Base-by-base conservation (phyloP, 2,113 vertebrate genomes). In the Falcunculus frontatus region DNA sequence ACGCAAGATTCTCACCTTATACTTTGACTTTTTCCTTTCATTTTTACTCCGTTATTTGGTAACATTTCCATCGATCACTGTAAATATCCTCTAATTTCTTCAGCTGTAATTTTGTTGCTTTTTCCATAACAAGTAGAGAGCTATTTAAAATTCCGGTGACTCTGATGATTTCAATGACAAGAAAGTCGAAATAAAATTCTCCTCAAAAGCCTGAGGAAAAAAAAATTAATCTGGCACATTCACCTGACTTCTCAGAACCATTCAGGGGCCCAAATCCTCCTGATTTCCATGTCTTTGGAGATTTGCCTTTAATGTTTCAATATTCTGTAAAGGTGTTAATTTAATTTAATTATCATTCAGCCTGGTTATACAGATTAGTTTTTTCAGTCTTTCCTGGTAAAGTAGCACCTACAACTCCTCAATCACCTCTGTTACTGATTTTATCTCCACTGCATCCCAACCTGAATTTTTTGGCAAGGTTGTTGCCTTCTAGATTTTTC, bases 401-500 rank as follows among this genome's bases (percentile, higher is more conserved):
- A 83, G 35, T 21, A 81, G 65, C 63, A 85, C 67, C 32, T 86
- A 65, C 59, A 89, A 12, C 13, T 94, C 70, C 60, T 59, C 90
- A 68, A 89, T 93, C 64, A 42, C 44, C 90, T 62, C 56, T 92
- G 83, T 72, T 80, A 37, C 90, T 90, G 44, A 78, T 96, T 95
- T 93, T 90, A 41, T 89, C 83, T 79, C 49, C 60, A 77, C 86
- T 96, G 70, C 86, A 67, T 90, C 89, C 70, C n/a, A 90, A 35
- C 65, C 37, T 76, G 91, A 83, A 19, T 72, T 56, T 87, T 81
- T 91, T 92, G 73, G 56, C 92, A 88, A 55, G 75, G 27, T 90
- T 95, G n/a, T 77, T 72, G 49, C 85, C 63, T 93, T 95, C 81
- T 64, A 76, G 44, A 68, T 53, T 79, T 95, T 94, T 85, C 84